Evolutionary conservation across 2,888 invertebrate species (phyloP).

Genomic region (Therioaphis trifolii): DNA sequence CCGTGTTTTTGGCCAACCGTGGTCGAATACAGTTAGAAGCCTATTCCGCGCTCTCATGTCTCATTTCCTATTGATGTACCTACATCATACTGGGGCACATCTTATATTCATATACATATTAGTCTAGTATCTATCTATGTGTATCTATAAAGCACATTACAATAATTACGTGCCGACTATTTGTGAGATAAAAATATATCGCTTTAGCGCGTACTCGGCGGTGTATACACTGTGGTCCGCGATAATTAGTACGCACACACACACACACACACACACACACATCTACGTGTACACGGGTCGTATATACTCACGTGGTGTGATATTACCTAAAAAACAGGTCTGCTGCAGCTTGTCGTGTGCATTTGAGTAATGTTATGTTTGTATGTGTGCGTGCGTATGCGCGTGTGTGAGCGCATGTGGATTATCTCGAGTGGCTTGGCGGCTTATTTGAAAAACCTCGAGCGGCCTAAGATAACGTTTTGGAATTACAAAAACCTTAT

Average conservation of each 20-base stretch:
- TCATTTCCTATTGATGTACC: too few species aligned
- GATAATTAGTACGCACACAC: background rate
- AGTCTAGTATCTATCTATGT: too few species aligned
- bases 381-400: background rate
- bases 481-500: conserved; percentile 56
- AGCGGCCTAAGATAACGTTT: conserved; percentile 56
- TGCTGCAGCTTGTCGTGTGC: background rate
- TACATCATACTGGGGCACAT: too few species aligned
- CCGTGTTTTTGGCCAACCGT: too few species aligned
- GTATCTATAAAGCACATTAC: too few species aligned
- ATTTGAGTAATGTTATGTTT: background rate
- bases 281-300: background rate
- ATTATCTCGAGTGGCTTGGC: conserved; percentile 61
- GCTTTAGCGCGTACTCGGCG: too few species aligned
- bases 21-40: too few species aligned
- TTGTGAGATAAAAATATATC: too few species aligned
- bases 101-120: too few species aligned
- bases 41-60: too few species aligned
- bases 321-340: background rate
- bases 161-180: too few species aligned
- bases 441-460: conserved; percentile 62
- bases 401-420: background rate
- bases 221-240: background rate
- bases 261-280: too few species aligned
- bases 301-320: background rate